These are phyloP conservation scores for Agriotes lineatus DNA, from an alignment of 2,888 invertebrate genomes.

Conservation along the genomic window DNA sequence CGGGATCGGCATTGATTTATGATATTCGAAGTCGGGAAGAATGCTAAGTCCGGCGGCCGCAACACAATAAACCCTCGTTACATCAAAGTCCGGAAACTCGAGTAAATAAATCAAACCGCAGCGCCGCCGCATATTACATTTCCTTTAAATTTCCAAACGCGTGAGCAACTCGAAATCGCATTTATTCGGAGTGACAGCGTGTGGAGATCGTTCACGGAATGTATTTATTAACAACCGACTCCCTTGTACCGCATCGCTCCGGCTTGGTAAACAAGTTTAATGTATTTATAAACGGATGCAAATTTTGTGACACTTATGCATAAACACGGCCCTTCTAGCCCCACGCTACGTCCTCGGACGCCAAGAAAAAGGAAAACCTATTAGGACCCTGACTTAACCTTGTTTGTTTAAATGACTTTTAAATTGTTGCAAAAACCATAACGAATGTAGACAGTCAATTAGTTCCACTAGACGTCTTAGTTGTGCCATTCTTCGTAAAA, in stretches of 20 bases:
- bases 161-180: neutral
- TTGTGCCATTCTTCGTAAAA: too few relatives aligned
- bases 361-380: neutral
- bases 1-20: slow-evolving; percentile 11
- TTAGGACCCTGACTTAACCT: neutral
- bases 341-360: neutral
- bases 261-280: slow-evolving; percentile 34
- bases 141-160: slow-evolving; percentile 10
- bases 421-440: too few relatives aligned
- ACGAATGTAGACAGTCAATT: too few relatives aligned
- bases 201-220: slow-evolving; percentile 7
- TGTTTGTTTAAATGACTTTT: neutral
- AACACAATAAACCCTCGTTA: slow-evolving; percentile 10
- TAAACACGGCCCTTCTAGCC: slow-evolving; percentile 23
- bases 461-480: too few relatives aligned
- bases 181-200: neutral
- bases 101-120: slow-evolving; percentile 20
- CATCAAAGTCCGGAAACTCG: slow-evolving; percentile 14
- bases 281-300: slow-evolving; percentile 35
- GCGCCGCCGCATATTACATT: neutral
- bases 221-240: slow-evolving; percentile 21
- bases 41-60: slow-evolving; percentile 2
- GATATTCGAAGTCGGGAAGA: slow-evolving; percentile 5
- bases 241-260: neutral
- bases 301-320: slow-evolving; percentile 36